These are phyloP conservation scores for Ammodytes marinus DNA, from an alignment of 2,113 vertebrate genomes.

Conservation along the genomic window DNA sequence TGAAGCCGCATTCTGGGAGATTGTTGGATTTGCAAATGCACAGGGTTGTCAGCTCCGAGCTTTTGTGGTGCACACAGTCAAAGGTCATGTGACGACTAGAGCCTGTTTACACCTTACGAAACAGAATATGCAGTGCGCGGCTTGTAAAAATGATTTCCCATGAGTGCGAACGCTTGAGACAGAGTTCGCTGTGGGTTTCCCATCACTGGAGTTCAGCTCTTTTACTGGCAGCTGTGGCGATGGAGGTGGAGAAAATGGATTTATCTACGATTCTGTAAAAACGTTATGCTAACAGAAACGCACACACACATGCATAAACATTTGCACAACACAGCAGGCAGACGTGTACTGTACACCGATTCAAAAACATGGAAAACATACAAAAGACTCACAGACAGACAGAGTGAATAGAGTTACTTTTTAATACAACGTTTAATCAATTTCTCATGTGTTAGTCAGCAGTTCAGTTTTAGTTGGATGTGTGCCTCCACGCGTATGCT, in stretches of 20 bases:
- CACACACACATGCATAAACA: slow-evolving; percentile 46
- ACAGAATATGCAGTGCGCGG: not conserved
- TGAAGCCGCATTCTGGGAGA: not conserved
- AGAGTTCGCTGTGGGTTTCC: slow-evolving; percentile 36
- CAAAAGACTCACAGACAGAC: slow-evolving; percentile 8
- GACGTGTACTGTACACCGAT: not conserved
- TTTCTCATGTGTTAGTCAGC: slow-evolving; percentile 32
- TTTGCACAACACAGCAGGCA: slow-evolving; percentile 41
- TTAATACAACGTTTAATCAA: slow-evolving; percentile 6
- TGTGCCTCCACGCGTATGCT: not conserved
- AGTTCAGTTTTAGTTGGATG: slow-evolving; percentile 34
- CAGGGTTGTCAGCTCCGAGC: not conserved
- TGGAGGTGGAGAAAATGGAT: slow-evolving; percentile 35
- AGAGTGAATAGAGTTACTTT: slow-evolving; percentile 12
- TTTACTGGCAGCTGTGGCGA: slow-evolving; percentile 49
- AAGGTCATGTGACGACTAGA: slow-evolving; percentile 26
- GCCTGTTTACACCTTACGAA: slow-evolving; percentile 32
- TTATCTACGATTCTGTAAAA: slow-evolving; percentile 47
- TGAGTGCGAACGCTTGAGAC: slow-evolving; percentile 18
- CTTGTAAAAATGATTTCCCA: slow-evolving; percentile 47
- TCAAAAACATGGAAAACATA: slow-evolving; percentile 32
- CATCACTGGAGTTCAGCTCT: slow-evolving; percentile 35
- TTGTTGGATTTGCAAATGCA: not conserved
- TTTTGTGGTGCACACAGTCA: slow-evolving; percentile 12
- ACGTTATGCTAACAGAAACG: slow-evolving; percentile 28